Conservation (phyloP, 2,797 vertebrate genomes). For the Ispidina lecontei region DNA sequence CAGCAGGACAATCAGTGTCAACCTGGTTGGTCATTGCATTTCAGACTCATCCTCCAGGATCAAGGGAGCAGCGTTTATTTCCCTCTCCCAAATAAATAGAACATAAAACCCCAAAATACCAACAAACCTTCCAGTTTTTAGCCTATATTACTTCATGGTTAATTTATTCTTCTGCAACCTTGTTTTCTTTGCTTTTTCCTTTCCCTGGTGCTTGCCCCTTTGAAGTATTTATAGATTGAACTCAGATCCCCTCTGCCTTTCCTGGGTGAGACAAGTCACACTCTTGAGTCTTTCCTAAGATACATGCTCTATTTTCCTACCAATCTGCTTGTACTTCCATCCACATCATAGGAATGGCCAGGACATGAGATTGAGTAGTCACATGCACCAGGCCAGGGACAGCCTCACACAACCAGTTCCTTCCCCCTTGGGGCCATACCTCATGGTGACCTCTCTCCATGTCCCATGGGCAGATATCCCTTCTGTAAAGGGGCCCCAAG, state of each 20-base stretch:
- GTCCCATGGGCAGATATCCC: background rate
- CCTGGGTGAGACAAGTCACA: background rate
- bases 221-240: slow-evolving; percentile 69
- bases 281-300: background rate
- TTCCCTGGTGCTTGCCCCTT: slow-evolving; percentile 55
- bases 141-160: slow-evolving; percentile 31
- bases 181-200: slow-evolving; percentile 39
- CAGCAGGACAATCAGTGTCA: background rate
- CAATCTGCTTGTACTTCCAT: background rate
- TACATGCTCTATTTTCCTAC: background rate
- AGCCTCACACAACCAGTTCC: background rate
- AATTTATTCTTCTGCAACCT: slow-evolving; percentile 61
- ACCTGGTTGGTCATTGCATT: background rate
- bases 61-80: background rate
- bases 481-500: background rate
- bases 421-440: background rate
- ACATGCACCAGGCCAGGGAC: rapidly evolving
- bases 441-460: background rate
- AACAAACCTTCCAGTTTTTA: slow-evolving; percentile 32
- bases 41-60: background rate
- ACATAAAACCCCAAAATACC: slow-evolving; percentile 23
- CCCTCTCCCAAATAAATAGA: background rate
- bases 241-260: slow-evolving; percentile 42
- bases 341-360: background rate
- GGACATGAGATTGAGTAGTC: background rate